These are phyloP conservation scores for Eurois occulta DNA, from an alignment of 2,888 invertebrate species.

Conservation along the genomic window DNA sequence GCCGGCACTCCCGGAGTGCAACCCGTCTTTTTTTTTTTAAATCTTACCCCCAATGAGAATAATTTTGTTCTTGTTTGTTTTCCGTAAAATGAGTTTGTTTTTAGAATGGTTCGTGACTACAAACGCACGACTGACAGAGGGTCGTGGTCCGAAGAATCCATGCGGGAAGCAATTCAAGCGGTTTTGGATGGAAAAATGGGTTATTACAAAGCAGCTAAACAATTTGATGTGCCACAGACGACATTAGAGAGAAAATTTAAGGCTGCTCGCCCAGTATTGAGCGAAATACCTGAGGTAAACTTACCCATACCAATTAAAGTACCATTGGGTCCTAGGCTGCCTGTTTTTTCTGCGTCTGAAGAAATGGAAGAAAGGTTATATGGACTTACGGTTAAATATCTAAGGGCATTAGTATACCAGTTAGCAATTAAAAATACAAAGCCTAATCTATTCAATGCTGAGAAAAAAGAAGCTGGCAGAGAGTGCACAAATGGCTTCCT, in stretches of 20 bases:
- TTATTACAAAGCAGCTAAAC: conserved; percentile 50
- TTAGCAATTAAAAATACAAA: conserved; percentile 63
- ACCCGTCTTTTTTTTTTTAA: background rate
- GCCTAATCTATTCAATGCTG: conserved; percentile 64
- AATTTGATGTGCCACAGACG: conserved; percentile 8
- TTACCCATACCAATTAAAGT: background rate
- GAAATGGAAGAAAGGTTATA: conserved; percentile 45
- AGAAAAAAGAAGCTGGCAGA: conserved; percentile 31
- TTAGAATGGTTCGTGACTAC: conserved; percentile 26
- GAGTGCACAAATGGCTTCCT: conserved; percentile 66
- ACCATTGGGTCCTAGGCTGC: conserved; percentile 7
- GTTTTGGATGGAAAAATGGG: conserved; percentile 47
- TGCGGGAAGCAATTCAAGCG: too few relatives aligned
- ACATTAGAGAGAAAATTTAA: conserved; percentile 4
- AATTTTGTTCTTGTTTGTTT: conserved; percentile 2
- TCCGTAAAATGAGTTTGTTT: background rate
- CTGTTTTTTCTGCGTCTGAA: conserved; percentile 41
- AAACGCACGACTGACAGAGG: background rate
- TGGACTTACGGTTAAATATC: conserved; percentile 52
- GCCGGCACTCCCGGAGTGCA: too few relatives aligned
- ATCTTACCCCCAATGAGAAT: conserved; percentile 1
- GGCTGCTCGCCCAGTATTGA: background rate
- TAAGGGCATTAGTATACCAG: conserved; percentile 36
- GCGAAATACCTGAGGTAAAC: background rate
- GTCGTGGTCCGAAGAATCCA: background rate